Evolutionary conservation across 2,888 invertebrate genomes (phyloP).

Genomic region (Caenorhabditis sp.): DNA sequence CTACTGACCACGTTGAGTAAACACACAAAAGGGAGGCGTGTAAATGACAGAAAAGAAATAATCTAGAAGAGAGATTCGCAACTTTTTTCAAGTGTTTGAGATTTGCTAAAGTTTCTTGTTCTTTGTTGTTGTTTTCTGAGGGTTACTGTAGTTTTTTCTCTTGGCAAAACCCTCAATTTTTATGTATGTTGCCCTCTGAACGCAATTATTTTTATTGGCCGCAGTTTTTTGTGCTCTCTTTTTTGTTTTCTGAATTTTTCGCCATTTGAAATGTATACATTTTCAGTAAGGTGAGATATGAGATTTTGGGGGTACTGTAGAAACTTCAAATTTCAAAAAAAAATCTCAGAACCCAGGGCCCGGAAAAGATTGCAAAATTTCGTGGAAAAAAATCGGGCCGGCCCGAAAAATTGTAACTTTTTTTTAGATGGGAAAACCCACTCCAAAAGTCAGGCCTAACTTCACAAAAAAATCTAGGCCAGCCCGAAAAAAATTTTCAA

Average conservation of each 20-base stretch:
- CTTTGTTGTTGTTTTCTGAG: not conserved
- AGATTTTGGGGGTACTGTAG: no score
- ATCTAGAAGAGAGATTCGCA: not conserved
- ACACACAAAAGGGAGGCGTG: not conserved
- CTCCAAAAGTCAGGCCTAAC: no score
- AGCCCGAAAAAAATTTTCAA: no score
- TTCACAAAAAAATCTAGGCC: no score
- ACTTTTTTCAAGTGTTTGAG: not conserved
- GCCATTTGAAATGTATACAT: no score
- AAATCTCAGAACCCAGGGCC: no score
- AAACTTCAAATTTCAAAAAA: no score
- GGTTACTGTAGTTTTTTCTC: not conserved
- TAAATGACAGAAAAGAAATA: not conserved
- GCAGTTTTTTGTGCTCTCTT: not conserved
- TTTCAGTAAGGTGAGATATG: no score
- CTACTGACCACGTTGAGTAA: not conserved
- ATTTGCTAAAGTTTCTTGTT: not conserved
- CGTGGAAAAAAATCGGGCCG: no score
- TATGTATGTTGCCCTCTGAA: not conserved
- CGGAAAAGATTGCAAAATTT: no score
- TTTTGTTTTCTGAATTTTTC: not conserved
- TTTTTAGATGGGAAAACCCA: no score
- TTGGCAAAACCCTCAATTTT: not conserved
- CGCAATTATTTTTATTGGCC: not conserved
- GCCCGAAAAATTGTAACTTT: no score